Evolutionary conservation across 2,797 vertebrate genomes (phyloP).

Genomic region (Picus viridis): DNA sequence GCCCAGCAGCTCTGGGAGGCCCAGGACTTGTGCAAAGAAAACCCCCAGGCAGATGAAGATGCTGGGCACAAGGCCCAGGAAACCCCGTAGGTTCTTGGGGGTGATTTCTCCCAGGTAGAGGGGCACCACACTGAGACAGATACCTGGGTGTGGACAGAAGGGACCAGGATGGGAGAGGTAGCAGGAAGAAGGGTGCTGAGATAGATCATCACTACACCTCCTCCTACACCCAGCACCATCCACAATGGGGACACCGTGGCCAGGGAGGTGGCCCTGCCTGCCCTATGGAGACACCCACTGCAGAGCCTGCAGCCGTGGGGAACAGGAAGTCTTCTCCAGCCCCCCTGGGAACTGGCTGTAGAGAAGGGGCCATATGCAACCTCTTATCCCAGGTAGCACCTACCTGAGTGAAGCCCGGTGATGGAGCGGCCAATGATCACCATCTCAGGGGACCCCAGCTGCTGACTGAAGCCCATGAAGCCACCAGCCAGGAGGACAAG

Average conservation of each 20-base stretch:
- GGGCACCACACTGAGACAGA: conserved; percentile 90
- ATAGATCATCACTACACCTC: not conserved
- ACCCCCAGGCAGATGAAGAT: conserved; percentile 92
- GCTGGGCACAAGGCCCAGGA: conserved; percentile 88
- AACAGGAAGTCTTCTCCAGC: not conserved
- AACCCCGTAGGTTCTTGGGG: conserved; percentile 88
- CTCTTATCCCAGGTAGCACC: not conserved
- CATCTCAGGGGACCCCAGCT: conserved; percentile 82
- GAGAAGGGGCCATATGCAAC: not conserved
- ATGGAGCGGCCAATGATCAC: conserved; percentile 87
- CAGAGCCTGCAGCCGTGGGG: not conserved
- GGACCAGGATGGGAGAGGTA: not conserved
- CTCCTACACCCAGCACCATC: not conserved
- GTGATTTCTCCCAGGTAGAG: conserved; percentile 93
- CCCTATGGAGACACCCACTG: not conserved
- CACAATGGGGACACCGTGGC: not conserved
- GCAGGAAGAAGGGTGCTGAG: not conserved
- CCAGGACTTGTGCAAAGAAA: conserved; percentile 88
- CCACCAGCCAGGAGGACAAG: conserved; percentile 84
- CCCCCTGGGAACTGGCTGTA: not conserved
- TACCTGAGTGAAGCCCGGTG: conserved; percentile 90
- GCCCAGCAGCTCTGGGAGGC: conserved; percentile 87
- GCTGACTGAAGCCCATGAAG: conserved; percentile 87
- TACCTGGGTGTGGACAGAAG: conserved; percentile 73
- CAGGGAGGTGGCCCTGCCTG: not conserved